Evolutionary conservation across 1,140 invertebrate species (phyloP).

Genomic region (Polypedilum vanderplanki): DNA sequence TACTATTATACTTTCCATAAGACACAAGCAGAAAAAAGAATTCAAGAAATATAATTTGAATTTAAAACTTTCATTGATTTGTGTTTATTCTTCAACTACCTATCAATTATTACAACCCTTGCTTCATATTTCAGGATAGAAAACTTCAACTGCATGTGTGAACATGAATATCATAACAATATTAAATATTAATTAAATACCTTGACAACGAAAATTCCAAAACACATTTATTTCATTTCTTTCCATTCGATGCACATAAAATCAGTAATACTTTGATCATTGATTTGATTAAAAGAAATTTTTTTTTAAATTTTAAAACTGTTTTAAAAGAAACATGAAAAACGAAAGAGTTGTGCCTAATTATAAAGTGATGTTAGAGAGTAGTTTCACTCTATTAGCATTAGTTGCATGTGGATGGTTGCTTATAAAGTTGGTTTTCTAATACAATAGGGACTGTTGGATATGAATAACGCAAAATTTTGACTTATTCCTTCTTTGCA

Average conservation of each 20-base stretch:
- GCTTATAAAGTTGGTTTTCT: not conserved
- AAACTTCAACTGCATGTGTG: not conserved
- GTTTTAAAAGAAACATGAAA: not conserved
- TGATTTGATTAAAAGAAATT: not conserved
- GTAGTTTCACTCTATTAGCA: not conserved
- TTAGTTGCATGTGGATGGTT: not conserved
- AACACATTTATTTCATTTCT: not conserved
- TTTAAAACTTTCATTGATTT: not conserved
- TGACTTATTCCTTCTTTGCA: too few relatives aligned
- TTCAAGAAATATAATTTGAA: not conserved
- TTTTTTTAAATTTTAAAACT: not conserved
- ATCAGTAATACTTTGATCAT: not conserved
- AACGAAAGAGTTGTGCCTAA: not conserved
- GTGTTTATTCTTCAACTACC: not conserved
- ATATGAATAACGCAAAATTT: too few relatives aligned
- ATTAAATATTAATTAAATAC: conserved; percentile 1
- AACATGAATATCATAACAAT: not conserved
- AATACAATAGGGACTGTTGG: too few relatives aligned
- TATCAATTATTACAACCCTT: not conserved
- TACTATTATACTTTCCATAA: not conserved
- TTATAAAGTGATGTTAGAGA: not conserved
- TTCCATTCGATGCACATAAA: not conserved
- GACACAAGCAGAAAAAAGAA: not conserved
- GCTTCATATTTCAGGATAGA: not conserved
- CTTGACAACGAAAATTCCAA: not conserved